Evolutionary conservation across 2,888 invertebrate species (phyloP).

Genomic region (Timandra comae): DNA sequence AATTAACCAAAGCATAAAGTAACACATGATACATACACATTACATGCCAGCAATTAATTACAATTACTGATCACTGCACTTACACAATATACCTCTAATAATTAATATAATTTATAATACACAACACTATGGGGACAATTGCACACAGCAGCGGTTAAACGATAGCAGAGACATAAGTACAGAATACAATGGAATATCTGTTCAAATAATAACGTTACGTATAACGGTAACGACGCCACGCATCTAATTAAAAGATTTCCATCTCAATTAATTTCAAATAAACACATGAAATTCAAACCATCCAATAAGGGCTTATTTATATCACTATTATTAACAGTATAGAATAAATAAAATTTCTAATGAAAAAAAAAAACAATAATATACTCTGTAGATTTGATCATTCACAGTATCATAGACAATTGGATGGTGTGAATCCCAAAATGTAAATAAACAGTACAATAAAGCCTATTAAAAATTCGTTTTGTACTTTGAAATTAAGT

Average conservation of each 20-base stretch:
- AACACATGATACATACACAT: constrained; percentile 71
- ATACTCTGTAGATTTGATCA: constrained; percentile 61
- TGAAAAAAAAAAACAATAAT: constrained; percentile 51
- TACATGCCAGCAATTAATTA: constrained; percentile 60
- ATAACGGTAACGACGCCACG: constrained; percentile 19
- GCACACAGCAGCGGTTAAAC: constrained; percentile 61
- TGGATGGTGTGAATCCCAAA: constrained; percentile 51
- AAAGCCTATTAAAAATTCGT: constrained; percentile 43
- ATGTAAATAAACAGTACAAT: constrained; percentile 39
- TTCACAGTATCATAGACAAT: constrained; percentile 42
- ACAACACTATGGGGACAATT: constrained; percentile 58
- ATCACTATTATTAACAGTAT: constrained; percentile 52
- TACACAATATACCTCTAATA: constrained; percentile 36
- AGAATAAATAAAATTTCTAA: constrained; percentile 62
- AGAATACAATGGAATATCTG: background rate
- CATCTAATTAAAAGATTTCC: constrained; percentile 10
- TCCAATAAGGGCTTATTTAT: constrained; percentile 41
- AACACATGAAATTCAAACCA: constrained; percentile 40
- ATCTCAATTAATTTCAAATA: constrained; percentile 15
- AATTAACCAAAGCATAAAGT: constrained; percentile 72
- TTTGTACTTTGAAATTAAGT: constrained; percentile 74
- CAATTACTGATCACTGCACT: constrained; percentile 47
- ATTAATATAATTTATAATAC: constrained; percentile 69
- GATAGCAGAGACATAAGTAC: constrained; percentile 38
- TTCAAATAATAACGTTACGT: constrained; percentile 25